Evolutionary conservation across 2,113 vertebrate genomes (phyloP), one percentile per base, ranked within the genome.

Genomic region (Lontra canadensis): DNA sequence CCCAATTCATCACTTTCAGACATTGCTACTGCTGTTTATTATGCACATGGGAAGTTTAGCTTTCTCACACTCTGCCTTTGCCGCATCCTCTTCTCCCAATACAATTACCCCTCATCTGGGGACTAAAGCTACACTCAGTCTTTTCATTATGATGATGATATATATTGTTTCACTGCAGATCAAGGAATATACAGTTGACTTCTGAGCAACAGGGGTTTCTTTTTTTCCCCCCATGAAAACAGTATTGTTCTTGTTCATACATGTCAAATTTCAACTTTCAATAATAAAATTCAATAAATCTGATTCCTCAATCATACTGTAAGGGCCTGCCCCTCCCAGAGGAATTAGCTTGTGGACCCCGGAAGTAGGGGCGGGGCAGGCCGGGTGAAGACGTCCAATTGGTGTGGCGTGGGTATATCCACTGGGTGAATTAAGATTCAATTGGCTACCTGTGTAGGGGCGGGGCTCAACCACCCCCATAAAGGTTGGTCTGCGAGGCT

Each of bases 211-310:
- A 76, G 12, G 6, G 17, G 34, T 18, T 69, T n/a, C 17, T 69
- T n/a, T 67, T 67, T 63, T 65, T 15, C 7, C 14, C 14, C 29
- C 97, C 97, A 97, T 98, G 98, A 98, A 98, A 99, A 99, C 98
- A 98, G 97, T 98, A 98, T 98, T 98, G 69, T 97, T 98, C 98
- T 91, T 98, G 91, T 96, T 94, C 97, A 98, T 98, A 98, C 98
- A 99, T 95, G 87, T 98, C 97, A 96, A 97, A 39, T 90, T 98
- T 98, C 97, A 95, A 98, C 74, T 98, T 98, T 98, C 97, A 98
- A 97, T 99, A 99, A 98, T 98, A 98, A 99, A 99, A 98, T 97
- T 98, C 97, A 98, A 97, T 97, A 98, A 98, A 98, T 98, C 94
- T 44, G 12, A 98, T 98, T 99, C 83, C 97, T 98, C 98, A 98